Base-by-base conservation (phyloP, 2,797 vertebrate species). In the Rhodeus uyekii region DNA sequence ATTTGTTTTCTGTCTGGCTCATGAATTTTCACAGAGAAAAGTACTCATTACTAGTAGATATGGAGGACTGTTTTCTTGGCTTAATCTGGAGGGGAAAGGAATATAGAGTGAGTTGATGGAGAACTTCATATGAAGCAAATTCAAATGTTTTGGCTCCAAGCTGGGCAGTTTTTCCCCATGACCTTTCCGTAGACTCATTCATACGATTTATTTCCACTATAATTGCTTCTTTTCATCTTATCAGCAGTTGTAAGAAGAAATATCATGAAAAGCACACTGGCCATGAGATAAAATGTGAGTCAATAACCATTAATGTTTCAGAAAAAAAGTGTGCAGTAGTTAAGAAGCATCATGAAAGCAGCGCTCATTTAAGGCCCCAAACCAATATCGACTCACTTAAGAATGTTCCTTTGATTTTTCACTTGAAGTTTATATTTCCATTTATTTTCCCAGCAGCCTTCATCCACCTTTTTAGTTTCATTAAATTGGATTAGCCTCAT, bases 401-500 rank as follows among this genome's bases (percentile, higher is more conserved):
- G 64, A 72, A 19, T 69, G 7, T 22, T 64, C 53, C 77, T 85
- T 81, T 83, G 83, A 83, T 78, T 81, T 60, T 76, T 39, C 29
- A 71, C 63, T 73, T 64, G 36, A 79, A 38, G 12, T 81, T 73
- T 77, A 42, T 24, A 76, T 83, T 83, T 80, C 36, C 34, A 16
- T 81, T 77, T 60, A 42, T 80, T 76, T 61, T 64, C 12, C 55
- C 46, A 58, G 82, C 39, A 63, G 82, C 76, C 24, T 74, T 83
- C 73, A 67, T 78, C 50, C 42, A 83, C 72, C 39, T 83, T 83
- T 60, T 61, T 39, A 38, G 50, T 77, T 83, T 53, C 39, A 24
- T 48, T 80, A 68, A 80, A 83, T 67, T 80, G 72, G 60, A 80
- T 86, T 74, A 82, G 72, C 80, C 67, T 60, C 71, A 18, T 81